Evolutionary conservation across 1,140 invertebrate species (phyloP).

Genomic region (Gonatopus flavifemur): DNA sequence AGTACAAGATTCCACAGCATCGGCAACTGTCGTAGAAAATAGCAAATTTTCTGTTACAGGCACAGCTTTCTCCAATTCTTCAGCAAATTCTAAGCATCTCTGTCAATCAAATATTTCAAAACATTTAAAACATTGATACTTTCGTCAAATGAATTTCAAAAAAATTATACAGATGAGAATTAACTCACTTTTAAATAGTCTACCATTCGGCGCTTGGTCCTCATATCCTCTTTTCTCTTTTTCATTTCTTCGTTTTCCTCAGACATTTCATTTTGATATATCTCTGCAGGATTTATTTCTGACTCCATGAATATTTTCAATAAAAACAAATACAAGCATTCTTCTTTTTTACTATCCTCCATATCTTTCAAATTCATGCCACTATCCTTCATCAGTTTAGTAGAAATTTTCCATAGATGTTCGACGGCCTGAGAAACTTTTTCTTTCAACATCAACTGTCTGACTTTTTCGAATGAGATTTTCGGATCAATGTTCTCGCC

Average conservation of each 20-base stretch:
- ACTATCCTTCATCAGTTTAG: conserved; percentile 27
- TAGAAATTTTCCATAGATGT: conserved; percentile 34
- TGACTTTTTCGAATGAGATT: conserved; percentile 45
- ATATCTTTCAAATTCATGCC: conserved; percentile 32
- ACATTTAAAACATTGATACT: too few species aligned
- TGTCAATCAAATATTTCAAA: conserved; percentile 60
- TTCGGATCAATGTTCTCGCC: conserved; percentile 36
- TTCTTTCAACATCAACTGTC: conserved; percentile 45
- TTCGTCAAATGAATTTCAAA: conserved; percentile 41
- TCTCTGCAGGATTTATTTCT: conserved; percentile 10
- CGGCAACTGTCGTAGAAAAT: conserved; percentile 72
- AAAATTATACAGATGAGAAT: not conserved
- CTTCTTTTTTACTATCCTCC: conserved; percentile 35
- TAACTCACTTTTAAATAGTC: conserved; percentile 50
- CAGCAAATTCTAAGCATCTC: conserved; percentile 67
- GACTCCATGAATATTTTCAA: conserved; percentile 52
- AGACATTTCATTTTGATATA: conserved; percentile 10
- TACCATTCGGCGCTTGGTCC: conserved; percentile 35
- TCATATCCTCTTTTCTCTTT: conserved; percentile 38
- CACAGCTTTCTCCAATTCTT: conserved; percentile 68
- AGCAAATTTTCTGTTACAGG: conserved; percentile 73
- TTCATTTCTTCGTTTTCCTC: not conserved
- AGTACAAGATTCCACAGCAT: conserved; percentile 81
- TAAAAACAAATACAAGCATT: conserved; percentile 43
- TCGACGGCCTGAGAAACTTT: conserved; percentile 43